Evolutionary conservation across 2,888 invertebrate species (phyloP), one percentile per base, ranked within the genome.

Genomic region (Glyphotaelius pellucidus): DNA sequence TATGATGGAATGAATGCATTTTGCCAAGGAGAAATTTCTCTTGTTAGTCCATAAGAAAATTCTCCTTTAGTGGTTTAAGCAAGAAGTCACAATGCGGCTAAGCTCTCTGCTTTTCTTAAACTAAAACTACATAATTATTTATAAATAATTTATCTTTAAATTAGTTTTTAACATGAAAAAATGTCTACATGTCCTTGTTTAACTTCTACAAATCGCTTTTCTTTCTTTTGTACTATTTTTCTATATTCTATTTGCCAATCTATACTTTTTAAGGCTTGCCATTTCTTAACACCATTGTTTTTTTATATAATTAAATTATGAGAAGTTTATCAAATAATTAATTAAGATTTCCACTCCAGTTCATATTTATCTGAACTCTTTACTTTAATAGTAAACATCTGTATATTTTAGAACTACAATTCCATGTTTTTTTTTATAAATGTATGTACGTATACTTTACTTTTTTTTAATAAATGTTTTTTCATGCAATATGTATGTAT

Each of bases 11-110:
- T 25, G 19, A 12, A 81, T 42, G 25, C 67, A 38, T 84, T 52
- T 90, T 90, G 83, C 67, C 81, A 25, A n/a, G 25, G 25, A 83
- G 81, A 32, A 32, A 38, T 84, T 90, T 67, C 30, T 67, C 31
- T 35, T 42, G 31, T 90, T 89, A 90, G 80, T 81, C 81, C n/a
- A 81, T 83, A 84, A 67, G 32, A 84, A 83, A 47, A 83, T 35
- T 83, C 42, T 81, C 47, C 30, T 90, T 32, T 90, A 42, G 86
- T 86, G 86, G 30, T 86, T 30, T 86, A 42, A 67, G 67, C 67
- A 67, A 67, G 67, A 67, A 86, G 86, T 86, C 86, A 86, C 86
- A 81, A 89, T 81, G 90, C 90, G 83, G 52, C 90, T 47, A 81
- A 35, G 42, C 90, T 31, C 83, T 79, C 67, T 31, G 90, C 89